Evolutionary conservation across 2,888 invertebrate genomes (phyloP).

Genomic region (Vannuccia rotundouncinata): DNA sequence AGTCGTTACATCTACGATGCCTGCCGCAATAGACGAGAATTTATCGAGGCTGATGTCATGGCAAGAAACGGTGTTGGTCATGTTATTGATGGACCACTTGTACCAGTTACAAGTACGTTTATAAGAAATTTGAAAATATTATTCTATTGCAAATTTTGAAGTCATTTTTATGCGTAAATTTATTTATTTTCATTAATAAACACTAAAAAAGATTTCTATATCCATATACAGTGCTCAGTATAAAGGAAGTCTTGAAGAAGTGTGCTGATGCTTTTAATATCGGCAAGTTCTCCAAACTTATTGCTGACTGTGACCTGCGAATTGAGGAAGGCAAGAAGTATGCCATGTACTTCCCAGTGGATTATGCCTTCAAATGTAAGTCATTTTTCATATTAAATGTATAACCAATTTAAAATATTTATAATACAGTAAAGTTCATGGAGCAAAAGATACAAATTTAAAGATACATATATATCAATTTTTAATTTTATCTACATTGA

Average conservation of each 20-base stretch:
- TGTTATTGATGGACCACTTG: background rate
- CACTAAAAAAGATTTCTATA: too few species aligned
- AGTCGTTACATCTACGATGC: background rate
- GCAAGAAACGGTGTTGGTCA: constrained; percentile 24
- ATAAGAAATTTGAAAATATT: background rate
- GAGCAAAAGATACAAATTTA: too few species aligned
- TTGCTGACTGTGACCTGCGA: constrained; percentile 7
- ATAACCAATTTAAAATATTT: too few species aligned
- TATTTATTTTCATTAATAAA: too few species aligned
- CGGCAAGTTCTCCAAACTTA: background rate
- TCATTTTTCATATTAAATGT: constrained; percentile 8
- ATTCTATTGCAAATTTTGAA: too few species aligned
- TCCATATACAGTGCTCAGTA: too few species aligned
- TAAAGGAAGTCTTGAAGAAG: too few species aligned
- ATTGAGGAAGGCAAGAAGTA: constrained; percentile 27
- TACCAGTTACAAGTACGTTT: background rate
- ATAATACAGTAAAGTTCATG: too few species aligned
- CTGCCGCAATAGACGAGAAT: background rate
- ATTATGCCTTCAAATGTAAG: constrained; percentile 29
- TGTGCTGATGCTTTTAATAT: background rate
- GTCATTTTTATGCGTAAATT: too few species aligned
- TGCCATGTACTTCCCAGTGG: constrained; percentile 3
- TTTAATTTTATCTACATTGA: background rate
- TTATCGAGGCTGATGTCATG: constrained; percentile 22
- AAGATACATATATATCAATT: too few species aligned